Base-by-base conservation (phyloP, 1,140 invertebrate genomes). In the Teleopsis dalmanni region DNA sequence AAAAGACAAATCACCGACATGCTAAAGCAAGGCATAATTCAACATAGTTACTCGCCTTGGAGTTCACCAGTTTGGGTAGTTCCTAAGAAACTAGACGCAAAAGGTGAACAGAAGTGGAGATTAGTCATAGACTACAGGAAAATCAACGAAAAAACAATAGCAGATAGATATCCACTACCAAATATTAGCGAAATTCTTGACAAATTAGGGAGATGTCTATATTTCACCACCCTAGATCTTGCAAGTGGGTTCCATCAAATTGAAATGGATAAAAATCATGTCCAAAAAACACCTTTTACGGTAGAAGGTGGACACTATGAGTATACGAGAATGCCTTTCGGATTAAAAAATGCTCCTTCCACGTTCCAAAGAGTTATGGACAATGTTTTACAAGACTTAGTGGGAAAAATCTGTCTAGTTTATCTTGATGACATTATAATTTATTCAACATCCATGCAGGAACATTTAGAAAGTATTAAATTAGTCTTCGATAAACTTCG, bases 351-450 rank as follows among this genome's bases (percentile, higher is more conserved):
- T 25, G 25, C 42, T 9, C 22, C 42, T 29, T 41, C 38, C 31
- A 50, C 18, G 3, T 53, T 53, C 33, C 41, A 40, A 40, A 33
- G 48, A 21, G 46, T 51, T 42, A 16, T 51, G n/a, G 29, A 8
- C 29, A 31, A n/a, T 8, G n/a, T n/a, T n/a, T n/a, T n/a, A n/a
- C n/a, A n/a, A n/a, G n/a, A n/a, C n/a, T n/a, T n/a, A n/a, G n/a
- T n/a, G n/a, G n/a, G n/a, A n/a, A n/a, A n/a, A n/a, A n/a, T 9
- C 26, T 37, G 10, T 23, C 37, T 26, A 43, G 43, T 55, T 0
- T 63, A 57, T 34, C 38, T 60, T 9, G 44, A 36, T 18, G 34
- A 35, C 25, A 36, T 47, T 22, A 23, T 35, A 9, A 23, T 59
- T 8, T 53, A 54, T 35, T 45, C 36, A 4, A 45, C 31, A 19